These are phyloP conservation scores for Dicycla oo DNA, from an alignment of 2,888 invertebrate genomes.

Conservation along the genomic window DNA sequence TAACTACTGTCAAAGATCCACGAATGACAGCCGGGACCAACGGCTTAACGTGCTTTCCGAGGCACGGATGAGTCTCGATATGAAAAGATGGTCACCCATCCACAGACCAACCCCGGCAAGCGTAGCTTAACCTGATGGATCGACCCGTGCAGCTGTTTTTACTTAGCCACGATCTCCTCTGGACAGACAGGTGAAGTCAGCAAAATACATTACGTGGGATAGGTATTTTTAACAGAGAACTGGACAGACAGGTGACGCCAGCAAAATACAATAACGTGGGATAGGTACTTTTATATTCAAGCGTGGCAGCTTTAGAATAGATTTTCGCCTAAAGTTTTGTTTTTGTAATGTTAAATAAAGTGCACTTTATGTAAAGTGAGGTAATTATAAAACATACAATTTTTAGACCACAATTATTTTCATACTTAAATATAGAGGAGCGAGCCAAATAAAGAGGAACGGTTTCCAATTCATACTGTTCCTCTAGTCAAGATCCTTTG, in stretches of 20 bases:
- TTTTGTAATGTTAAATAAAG: conserved; percentile 10
- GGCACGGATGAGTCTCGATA: too few relatives aligned
- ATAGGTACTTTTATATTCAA: conserved; percentile 12
- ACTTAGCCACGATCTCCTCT: too few relatives aligned
- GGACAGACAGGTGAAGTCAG: too few relatives aligned
- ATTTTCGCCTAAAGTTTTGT: neutral
- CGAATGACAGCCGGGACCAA: too few relatives aligned
- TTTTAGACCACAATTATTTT: neutral
- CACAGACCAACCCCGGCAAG: too few relatives aligned
- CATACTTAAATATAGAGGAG: neutral
- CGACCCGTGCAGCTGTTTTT: too few relatives aligned
- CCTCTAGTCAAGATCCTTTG: conserved; percentile 63
- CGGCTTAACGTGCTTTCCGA: too few relatives aligned
- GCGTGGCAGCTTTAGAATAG: conserved; percentile 13
- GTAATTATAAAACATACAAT: neutral
- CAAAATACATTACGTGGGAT: too few relatives aligned
- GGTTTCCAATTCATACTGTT: conserved; percentile 64
- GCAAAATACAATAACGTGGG: conserved; percentile 10
- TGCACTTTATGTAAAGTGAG: neutral
- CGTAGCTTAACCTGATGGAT: too few relatives aligned
- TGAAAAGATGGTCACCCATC: too few relatives aligned
- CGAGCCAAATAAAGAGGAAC: conserved; percentile 54
- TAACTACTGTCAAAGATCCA: too few relatives aligned
- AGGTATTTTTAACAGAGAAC: too few relatives aligned
- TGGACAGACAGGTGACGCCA: conserved; percentile 1